Conservation (phyloP, 1,140 invertebrate genomes). For the Anastatus disparis region DNA sequence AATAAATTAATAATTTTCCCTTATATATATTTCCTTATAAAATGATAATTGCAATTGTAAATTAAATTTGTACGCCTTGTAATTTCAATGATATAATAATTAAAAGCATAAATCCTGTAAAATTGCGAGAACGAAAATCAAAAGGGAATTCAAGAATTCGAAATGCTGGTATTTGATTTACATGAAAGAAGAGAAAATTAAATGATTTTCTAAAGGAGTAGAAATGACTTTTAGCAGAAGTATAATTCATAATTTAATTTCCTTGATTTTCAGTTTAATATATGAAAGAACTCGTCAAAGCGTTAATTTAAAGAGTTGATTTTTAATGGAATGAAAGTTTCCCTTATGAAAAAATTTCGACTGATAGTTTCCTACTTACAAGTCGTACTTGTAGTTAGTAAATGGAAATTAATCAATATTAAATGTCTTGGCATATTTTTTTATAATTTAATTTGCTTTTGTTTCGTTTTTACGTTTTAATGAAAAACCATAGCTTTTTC, state of each 20-base stretch:
- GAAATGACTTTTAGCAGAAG: slow-evolving; percentile 8
- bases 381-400: background rate
- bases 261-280: slow-evolving; percentile 14
- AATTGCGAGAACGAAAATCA: background rate
- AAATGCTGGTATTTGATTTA: background rate
- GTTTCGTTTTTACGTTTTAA: background rate
- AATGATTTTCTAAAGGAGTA: background rate
- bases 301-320: background rate
- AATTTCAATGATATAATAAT: too few relatives aligned
- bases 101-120: background rate
- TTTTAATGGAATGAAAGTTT: slow-evolving; percentile 6
- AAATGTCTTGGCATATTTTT: background rate
- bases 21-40: too few relatives aligned
- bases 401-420: slow-evolving; percentile 12
- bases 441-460: background rate
- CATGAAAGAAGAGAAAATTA: background rate
- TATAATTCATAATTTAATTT: slow-evolving; percentile 25
- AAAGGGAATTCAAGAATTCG: background rate
- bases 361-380: slow-evolving; percentile 10
- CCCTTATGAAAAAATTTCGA: background rate
- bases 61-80: too few relatives aligned
- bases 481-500: background rate
- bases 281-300: background rate
- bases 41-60: too few relatives aligned
- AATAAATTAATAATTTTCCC: too few relatives aligned